Conservation (phyloP, 1,140 invertebrate species). For the Drosophila carrolli region DNA sequence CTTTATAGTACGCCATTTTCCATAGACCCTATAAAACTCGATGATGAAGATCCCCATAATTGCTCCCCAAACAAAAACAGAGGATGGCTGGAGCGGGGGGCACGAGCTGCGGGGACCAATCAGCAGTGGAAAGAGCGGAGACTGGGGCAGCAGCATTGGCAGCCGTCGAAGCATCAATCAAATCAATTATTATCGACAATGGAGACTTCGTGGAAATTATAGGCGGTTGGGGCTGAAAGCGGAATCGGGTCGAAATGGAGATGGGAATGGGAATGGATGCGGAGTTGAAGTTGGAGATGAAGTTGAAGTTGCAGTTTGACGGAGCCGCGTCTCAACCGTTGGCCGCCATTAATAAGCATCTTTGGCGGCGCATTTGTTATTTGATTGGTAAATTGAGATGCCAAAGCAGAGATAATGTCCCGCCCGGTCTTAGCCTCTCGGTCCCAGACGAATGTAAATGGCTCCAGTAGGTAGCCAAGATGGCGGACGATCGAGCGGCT, state of each 20-base stretch:
- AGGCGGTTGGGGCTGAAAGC: slow-evolving; percentile 14
- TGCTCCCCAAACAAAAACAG: slow-evolving; percentile 36
- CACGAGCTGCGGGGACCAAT: slow-evolving; percentile 52
- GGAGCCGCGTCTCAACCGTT: slow-evolving; percentile 52
- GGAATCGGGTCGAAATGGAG: slow-evolving; percentile 16
- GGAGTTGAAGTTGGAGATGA: neutral
- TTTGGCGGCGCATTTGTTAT: slow-evolving; percentile 80
- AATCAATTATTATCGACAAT: slow-evolving; percentile 84
- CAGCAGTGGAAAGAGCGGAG: slow-evolving; percentile 49
- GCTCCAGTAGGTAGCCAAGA: slow-evolving; percentile 76
- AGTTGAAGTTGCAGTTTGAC: slow-evolving; percentile 23
- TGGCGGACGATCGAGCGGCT: slow-evolving; percentile 44
- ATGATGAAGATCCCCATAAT: slow-evolving; percentile 42
- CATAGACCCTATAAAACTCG: slow-evolving; percentile 15
- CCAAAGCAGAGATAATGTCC: slow-evolving; percentile 62
- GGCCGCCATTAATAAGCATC: slow-evolving; percentile 80
- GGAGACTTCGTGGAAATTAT: slow-evolving; percentile 76
- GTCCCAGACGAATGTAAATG: slow-evolving; percentile 68
- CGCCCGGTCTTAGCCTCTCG: slow-evolving; percentile 4
- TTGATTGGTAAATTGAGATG: slow-evolving; percentile 83
- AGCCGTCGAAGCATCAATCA: slow-evolving; percentile 82
- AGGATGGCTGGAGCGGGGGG: slow-evolving; percentile 3
- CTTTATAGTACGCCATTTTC: slow-evolving; percentile 36
- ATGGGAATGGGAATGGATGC: slow-evolving; percentile 14
- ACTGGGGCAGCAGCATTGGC: slow-evolving; percentile 31